phyloP scores from a whole-genome alignment of 2,888 invertebrate genomes.

The Brachyopa scutellaris region DNA sequence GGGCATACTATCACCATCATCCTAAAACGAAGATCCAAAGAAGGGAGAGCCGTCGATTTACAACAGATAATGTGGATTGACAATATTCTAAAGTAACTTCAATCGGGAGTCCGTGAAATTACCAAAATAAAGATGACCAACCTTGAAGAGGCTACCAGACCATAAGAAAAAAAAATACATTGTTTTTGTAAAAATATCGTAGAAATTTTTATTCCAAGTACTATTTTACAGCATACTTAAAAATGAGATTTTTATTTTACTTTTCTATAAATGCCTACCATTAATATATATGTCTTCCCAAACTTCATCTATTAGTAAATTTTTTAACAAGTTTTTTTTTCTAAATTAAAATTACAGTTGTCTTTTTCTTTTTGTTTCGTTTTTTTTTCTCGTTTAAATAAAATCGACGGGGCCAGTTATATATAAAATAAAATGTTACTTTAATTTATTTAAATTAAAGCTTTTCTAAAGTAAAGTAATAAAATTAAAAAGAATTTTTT shows the following conservation, averaged over 20 bases:
- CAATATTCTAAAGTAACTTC: no score
- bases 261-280: slow-evolving; percentile 67
- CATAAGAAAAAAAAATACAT: no score
- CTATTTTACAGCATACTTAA: slow-evolving; percentile 69
- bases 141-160: no score
- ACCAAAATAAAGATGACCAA: no score
- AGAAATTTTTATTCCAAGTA: slow-evolving; percentile 71
- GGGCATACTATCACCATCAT: no score
- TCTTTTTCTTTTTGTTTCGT: slow-evolving; percentile 29
- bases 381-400: slow-evolving; percentile 43
- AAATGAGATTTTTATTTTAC: slow-evolving; percentile 66
- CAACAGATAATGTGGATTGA: no score
- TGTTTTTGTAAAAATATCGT: slow-evolving; percentile 68
- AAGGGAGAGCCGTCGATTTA: no score
- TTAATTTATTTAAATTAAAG: slow-evolving; percentile 71
- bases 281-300: slow-evolving; percentile 50
- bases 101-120: no score
- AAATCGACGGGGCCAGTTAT: slow-evolving; percentile 54
- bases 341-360: slow-evolving; percentile 65
- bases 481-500: slow-evolving; percentile 29
- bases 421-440: slow-evolving; percentile 52
- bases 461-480: slow-evolving; percentile 68
- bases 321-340: slow-evolving; percentile 65
- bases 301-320: slow-evolving; percentile 42
- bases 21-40: no score